Evolutionary conservation across 2,797 vertebrate species (phyloP).

Genomic region (Bucorvus abyssinicus): DNA sequence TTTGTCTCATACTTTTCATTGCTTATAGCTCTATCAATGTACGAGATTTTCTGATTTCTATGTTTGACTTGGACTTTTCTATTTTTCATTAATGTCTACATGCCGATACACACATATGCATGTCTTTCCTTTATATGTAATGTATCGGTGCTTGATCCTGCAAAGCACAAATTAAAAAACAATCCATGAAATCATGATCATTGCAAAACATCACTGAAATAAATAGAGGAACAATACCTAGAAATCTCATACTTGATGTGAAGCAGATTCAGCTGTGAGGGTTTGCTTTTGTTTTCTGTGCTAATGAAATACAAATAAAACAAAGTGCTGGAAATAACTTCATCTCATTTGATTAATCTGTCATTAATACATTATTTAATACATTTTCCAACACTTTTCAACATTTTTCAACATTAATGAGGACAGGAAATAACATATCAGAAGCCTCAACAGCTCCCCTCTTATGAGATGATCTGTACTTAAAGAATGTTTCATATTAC

Average conservation of each 20-base stretch:
- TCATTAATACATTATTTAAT: not conserved
- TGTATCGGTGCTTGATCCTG: not conserved
- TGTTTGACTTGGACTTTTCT: not conserved
- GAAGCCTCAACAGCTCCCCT: not conserved
- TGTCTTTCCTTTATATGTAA: not conserved
- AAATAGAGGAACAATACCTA: not conserved
- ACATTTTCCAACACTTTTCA: not conserved
- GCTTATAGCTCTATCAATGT: not conserved
- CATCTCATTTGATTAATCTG: not conserved
- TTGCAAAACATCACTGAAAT: not conserved
- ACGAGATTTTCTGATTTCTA: not conserved
- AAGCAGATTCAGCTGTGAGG: not conserved
- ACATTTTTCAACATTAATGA: not conserved
- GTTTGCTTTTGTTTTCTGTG: not conserved
- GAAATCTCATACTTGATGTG: not conserved
- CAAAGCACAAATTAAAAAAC: not conserved
- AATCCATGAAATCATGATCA: not conserved
- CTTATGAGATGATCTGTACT: not conserved
- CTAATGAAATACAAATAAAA: not conserved
- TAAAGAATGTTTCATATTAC: not conserved
- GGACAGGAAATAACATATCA: not conserved
- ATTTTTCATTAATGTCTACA: not conserved
- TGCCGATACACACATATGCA: not conserved
- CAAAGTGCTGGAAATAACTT: not conserved
- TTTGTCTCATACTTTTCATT: not conserved